These are phyloP conservation scores for Lingula anatina DNA, from an alignment of 2,888 invertebrate species.

Conservation along the genomic window DNA sequence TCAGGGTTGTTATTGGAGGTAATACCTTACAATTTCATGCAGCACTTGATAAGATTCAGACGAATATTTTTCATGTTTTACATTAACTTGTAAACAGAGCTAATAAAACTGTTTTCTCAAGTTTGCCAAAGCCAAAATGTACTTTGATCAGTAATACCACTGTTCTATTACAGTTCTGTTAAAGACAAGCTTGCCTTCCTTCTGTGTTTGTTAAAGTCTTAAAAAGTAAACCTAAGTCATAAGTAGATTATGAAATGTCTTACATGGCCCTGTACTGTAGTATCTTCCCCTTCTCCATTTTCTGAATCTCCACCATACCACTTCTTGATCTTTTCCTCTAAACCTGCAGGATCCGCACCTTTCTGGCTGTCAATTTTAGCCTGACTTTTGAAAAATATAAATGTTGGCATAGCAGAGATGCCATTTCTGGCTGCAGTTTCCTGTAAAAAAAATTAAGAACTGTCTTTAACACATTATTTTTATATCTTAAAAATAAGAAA, in stretches of 20 bases:
- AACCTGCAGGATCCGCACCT: conserved; percentile 76
- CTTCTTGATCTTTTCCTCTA: conserved; percentile 87
- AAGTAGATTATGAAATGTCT: conserved; percentile 14
- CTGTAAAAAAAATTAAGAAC: conserved; percentile 17
- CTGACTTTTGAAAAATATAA: conserved; percentile 80
- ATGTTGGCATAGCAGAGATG: conserved; percentile 96
- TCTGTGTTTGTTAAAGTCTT: no score
- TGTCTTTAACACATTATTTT: not conserved
- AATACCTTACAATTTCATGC: no score
- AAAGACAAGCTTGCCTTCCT: no score
- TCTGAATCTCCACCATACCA: conserved; percentile 47
- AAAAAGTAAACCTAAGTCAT: not conserved
- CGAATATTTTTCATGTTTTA: no score
- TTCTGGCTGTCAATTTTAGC: conserved; percentile 69
- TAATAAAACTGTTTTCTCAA: no score
- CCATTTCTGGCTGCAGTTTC: conserved; percentile 83
- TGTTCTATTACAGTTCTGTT: no score
- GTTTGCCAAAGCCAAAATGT: no score
- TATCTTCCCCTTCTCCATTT: conserved; percentile 29
- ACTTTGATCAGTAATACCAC: no score
- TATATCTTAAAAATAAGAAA: no score
- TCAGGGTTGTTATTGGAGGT: no score
- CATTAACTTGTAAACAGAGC: no score
- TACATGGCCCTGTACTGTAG: conserved; percentile 45
- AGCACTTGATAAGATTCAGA: no score